These are phyloP conservation scores for Chrysodeixis includens DNA, from an alignment of 2,888 invertebrate genomes.

Conservation along the genomic window DNA sequence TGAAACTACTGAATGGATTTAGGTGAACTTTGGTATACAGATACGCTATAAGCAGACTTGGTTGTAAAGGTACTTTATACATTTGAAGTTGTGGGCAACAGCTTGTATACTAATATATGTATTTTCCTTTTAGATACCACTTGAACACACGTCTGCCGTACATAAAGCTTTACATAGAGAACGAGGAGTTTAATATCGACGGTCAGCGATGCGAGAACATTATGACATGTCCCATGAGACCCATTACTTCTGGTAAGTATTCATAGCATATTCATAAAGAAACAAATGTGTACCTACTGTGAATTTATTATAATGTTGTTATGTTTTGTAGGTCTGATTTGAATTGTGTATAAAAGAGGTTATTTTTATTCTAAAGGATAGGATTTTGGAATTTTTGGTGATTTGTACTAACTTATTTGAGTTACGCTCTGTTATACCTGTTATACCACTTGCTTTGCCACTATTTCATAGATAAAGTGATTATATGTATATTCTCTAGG, in stretches of 20 bases:
- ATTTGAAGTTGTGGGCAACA: no score
- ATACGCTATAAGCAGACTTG: no score
- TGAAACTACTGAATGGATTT: no score
- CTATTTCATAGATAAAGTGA: no score
- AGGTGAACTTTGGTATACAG: no score
- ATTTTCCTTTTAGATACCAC: constrained; percentile 90
- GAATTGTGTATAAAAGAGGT: neutral
- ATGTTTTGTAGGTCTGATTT: neutral
- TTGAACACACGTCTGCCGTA: constrained; percentile 96
- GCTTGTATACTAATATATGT: neutral
- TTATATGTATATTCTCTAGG: no score
- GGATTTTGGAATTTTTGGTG: neutral
- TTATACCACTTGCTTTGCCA: no score
- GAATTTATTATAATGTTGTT: neutral
- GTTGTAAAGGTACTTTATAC: no score
- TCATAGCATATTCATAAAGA: constrained; percentile 34
- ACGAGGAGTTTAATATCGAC: constrained; percentile 98
- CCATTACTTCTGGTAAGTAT: constrained; percentile 93
- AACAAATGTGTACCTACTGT: neutral
- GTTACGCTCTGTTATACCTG: no score
- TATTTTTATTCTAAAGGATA: no score
- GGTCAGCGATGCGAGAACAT: constrained; percentile 98
- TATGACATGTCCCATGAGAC: constrained; percentile 98
- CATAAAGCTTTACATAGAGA: constrained; percentile 97
- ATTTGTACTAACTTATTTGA: neutral